Conservation (phyloP, 2,113 vertebrate genomes). For the Oceanites oceanicus region DNA sequence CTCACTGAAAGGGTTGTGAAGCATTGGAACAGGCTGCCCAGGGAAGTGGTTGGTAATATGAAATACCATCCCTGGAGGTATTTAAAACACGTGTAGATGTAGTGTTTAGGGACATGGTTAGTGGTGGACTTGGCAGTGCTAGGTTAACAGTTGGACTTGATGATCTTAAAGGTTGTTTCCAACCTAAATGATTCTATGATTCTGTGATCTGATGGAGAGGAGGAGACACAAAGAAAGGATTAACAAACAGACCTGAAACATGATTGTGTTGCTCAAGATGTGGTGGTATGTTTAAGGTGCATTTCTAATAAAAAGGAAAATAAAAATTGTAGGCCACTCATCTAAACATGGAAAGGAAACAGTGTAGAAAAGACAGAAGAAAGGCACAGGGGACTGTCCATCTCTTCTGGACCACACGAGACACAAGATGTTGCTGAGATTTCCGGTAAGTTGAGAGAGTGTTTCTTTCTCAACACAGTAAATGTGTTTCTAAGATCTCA, state of each 20-base stretch:
- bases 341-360: background rate
- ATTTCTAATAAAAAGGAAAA: background rate
- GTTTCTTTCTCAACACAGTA: background rate
- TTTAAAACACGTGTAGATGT: too few relatives aligned
- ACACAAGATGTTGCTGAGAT: background rate
- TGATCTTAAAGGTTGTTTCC: too few relatives aligned
- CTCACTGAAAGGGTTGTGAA: too few relatives aligned
- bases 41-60: too few relatives aligned
- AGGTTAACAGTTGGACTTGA: too few relatives aligned
- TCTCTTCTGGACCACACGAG: fast-evolving
- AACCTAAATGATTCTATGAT: too few relatives aligned
- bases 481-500: background rate
- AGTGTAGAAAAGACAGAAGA: background rate
- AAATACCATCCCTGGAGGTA: too few relatives aligned
- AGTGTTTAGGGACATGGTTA: too few relatives aligned
- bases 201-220: background rate
- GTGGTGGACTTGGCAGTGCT: too few relatives aligned
- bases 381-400: background rate
- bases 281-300: background rate
- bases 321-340: background rate
- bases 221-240: background rate
- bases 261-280: background rate
- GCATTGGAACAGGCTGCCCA: too few relatives aligned
- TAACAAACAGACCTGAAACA: background rate
- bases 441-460: background rate